phyloP scores from a whole-genome alignment of 2,113 vertebrate genomes.

The Zapus hudsonius region DNA sequence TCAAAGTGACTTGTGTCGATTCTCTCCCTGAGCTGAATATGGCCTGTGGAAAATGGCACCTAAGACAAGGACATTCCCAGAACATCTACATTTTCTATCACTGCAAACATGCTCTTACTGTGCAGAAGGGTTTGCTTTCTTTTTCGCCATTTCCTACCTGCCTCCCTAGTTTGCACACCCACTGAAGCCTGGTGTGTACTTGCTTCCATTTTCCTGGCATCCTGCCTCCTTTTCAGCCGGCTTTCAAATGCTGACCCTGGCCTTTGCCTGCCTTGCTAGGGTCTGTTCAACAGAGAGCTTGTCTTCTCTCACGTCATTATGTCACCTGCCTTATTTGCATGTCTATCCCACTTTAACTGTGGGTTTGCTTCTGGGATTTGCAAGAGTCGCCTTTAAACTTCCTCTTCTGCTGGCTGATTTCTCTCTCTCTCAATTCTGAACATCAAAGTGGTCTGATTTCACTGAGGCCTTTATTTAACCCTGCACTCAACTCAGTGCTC shows the following conservation, averaged over 20 bases:
- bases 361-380: not conserved
- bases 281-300: not conserved
- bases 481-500: not conserved
- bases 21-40: not conserved
- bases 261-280: not conserved
- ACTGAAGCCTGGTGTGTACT: fast-evolving
- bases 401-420: not conserved
- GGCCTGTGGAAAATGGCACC: not conserved
- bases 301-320: not conserved
- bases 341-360: not conserved
- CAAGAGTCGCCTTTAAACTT: slow-evolving; percentile 4
- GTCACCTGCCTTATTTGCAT: not conserved
- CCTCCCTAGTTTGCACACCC: not conserved
- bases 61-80: not conserved
- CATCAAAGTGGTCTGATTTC: not conserved
- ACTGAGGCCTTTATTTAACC: not conserved
- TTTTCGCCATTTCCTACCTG: not conserved
- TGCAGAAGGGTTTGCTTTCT: not conserved
- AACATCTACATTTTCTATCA: slow-evolving; percentile 36
- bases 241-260: not conserved
- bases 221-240: not conserved
- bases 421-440: not conserved
- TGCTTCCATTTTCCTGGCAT: not conserved
- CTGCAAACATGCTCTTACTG: not conserved
- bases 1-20: not conserved